A percentile compares a stretch with the other conserved stretches of the same genome.
Conservation (phyloP, 2,113 vertebrate genomes). For the Galbula dea region DNA sequence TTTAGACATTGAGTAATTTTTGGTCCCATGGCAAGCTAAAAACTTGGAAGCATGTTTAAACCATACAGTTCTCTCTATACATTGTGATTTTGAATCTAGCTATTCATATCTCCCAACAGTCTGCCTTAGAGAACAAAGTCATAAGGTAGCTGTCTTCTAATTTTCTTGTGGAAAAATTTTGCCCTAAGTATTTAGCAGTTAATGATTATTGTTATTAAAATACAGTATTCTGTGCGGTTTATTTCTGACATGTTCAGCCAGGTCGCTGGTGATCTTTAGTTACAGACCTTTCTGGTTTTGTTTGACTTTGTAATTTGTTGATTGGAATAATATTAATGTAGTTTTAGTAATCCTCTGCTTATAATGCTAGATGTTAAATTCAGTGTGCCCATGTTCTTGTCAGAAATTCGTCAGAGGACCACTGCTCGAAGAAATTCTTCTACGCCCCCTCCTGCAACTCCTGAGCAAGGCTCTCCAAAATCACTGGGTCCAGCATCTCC, state of each 20-base stretch:
- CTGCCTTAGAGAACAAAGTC: neutral
- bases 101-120: neutral
- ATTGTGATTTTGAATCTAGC: neutral
- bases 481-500: slow-evolving; percentile 70
- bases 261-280: neutral
- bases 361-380: slow-evolving; percentile 33
- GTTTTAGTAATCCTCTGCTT: neutral
- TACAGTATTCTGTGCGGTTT: neutral
- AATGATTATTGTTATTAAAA: neutral
- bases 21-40: neutral
- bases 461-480: slow-evolving; percentile 73
- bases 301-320: neutral
- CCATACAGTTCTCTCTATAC: neutral
- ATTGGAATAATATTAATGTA: neutral
- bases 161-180: neutral
- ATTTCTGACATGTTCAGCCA: neutral
- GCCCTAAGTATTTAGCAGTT: neutral
- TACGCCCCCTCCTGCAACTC: slow-evolving; percentile 35
- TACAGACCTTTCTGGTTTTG: neutral
- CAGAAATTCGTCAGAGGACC: slow-evolving; percentile 92
- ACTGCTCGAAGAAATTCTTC: slow-evolving; percentile 79
- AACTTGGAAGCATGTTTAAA: neutral
- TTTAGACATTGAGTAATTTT: neutral
- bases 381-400: slow-evolving; percentile 31
- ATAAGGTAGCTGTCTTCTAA: neutral